These are phyloP conservation scores for Teleopsis dalmanni DNA, from an alignment of 1,140 invertebrate species.

Conservation along the genomic window DNA sequence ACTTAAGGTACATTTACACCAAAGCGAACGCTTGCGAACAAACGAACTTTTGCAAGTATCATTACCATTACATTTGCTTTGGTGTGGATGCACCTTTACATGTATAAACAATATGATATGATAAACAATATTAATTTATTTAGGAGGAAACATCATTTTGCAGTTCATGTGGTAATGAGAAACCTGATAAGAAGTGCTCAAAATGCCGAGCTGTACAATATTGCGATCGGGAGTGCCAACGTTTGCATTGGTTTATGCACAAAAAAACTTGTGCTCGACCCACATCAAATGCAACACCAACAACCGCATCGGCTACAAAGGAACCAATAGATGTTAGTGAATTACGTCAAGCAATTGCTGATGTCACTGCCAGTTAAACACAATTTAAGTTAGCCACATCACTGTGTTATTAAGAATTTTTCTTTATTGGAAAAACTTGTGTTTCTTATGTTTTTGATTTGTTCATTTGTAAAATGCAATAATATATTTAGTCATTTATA, in stretches of 20 bases:
- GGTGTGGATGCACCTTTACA: too few species aligned
- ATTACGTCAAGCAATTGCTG: slow-evolving; percentile 31
- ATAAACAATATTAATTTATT: background rate
- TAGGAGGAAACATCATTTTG: slow-evolving; percentile 66
- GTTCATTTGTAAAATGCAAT: too few species aligned
- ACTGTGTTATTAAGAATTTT: too few species aligned
- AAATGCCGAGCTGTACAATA: slow-evolving; percentile 91
- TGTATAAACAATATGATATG: too few species aligned
- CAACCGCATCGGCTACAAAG: slow-evolving; percentile 11
- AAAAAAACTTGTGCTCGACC: slow-evolving; percentile 73
- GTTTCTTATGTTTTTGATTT: too few species aligned
- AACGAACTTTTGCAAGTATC: too few species aligned
- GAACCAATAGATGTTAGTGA: slow-evolving; percentile 30
- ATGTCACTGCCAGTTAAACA: slow-evolving; percentile 20
- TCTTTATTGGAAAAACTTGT: too few species aligned
- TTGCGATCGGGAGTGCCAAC: slow-evolving; percentile 89
- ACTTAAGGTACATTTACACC: too few species aligned
- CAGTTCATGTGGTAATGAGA: slow-evolving; percentile 80
- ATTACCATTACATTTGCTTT: too few species aligned
- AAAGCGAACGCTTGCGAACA: too few species aligned
- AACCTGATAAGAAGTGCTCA: slow-evolving; percentile 87
- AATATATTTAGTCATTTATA: too few species aligned
- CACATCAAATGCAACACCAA: slow-evolving; percentile 29
- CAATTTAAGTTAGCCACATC: too few species aligned
- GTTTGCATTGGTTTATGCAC: slow-evolving; percentile 92